Evolutionary conservation across 2,797 vertebrate genomes (phyloP), one percentile per base, ranked within the genome.

Genomic region (Emydoidea blandingii): DNA sequence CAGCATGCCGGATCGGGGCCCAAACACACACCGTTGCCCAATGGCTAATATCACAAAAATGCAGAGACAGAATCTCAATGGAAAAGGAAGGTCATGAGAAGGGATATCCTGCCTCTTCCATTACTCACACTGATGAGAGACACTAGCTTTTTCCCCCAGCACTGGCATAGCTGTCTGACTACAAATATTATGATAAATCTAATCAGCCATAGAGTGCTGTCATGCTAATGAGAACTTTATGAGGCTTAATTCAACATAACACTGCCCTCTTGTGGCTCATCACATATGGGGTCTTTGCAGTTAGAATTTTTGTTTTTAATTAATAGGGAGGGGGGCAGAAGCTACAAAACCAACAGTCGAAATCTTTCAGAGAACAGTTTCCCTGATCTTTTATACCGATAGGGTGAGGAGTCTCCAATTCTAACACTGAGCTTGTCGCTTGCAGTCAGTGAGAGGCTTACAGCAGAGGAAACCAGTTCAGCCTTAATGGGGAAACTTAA

Each of bases 181-280:
- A 47, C 85, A 81, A 25, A 4, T 0, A 12, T 68, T 0, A 10
- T 65, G 62, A 65, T 85, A 92, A 93, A 95, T 92, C 47, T 52
- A 92, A 94, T 87, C 80, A 93, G 74, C 85, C 92, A 81, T 9
- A 11, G 79, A 87, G n/a, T 14, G 74, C 72, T 94, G 88, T 91
- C 44, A 15, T 34, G 86, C 72, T 96, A 94, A 97, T 97, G 81
- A 1, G 88, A 93, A 94, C 91, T 95, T 86, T 41, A 81, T 27
- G 53, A 79, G 47, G 72, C 93, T 97, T 98, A 98, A 96, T 97
- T 95, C 98, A 97, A 98, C 94, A 88, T 98, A 98, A 98, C 94
- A 98, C 97, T 98, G 98, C 98, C 98, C 98, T 98, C 98, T 98
- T 97, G 98, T 98, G 98, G 97, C 96, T 93, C 91, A 23, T 86